Conservation (phyloP, 2,113 vertebrate genomes). For the Urocynchramus pylzowi region DNA sequence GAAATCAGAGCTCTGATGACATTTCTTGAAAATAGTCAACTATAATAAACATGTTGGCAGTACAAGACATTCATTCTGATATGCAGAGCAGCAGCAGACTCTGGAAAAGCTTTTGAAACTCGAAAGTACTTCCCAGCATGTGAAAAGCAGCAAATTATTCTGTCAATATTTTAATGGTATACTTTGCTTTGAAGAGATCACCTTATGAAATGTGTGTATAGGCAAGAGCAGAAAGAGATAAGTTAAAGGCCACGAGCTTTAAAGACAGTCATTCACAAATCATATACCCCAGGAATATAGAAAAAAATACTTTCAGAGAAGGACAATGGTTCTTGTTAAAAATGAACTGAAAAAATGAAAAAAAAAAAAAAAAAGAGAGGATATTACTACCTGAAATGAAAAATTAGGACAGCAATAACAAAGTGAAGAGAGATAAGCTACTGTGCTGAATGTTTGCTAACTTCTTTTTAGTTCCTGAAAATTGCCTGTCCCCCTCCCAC, state of each 20-base stretch:
- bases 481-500: neutral
- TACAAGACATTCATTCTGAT: conserved; percentile 40
- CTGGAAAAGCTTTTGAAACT: conserved; percentile 14
- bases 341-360: neutral
- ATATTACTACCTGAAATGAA: neutral
- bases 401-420: neutral
- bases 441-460: neutral
- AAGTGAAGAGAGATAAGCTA: neutral
- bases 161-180: conserved; percentile 47
- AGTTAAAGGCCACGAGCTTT: neutral
- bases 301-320: conserved; percentile 13
- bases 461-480: neutral
- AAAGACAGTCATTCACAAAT: conserved; percentile 18
- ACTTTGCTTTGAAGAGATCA: conserved; percentile 19
- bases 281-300: neutral
- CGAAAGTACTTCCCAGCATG: conserved; percentile 14
- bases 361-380: neutral
- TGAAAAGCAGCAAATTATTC: conserved; percentile 42
- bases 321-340: neutral
- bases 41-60: conserved; percentile 11
- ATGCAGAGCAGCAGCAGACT: conserved; percentile 44
- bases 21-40: conserved; percentile 41
- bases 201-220: neutral
- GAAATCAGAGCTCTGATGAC: conserved; percentile 25
- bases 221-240: conserved; percentile 2